Base-by-base conservation (phyloP, 2,113 vertebrate species). In the Pachycephala philippinensis region DNA sequence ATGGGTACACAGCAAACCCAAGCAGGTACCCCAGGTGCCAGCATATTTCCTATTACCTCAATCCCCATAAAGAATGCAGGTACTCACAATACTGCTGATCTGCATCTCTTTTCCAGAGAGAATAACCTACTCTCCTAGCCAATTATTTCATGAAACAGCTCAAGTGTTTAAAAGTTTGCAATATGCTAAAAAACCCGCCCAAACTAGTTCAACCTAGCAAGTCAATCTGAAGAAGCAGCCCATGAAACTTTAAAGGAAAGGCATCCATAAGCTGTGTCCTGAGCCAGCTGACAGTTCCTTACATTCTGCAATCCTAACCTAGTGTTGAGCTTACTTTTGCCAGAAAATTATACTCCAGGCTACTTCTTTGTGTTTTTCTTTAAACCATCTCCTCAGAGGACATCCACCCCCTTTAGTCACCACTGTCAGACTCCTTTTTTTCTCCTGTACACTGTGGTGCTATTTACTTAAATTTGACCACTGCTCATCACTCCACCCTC, bases 1-100 rank as follows among this genome's bases (percentile, higher is more conserved):
- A 5, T 0, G 1, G 18, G 30, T 27, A 79, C 8, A 61, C 9
- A 26, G 47, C 22, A 50, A 22, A 40, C n/a, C 24, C 42, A 40
- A 76, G 31, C 15, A 42, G 19, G 23, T 1, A 12, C 9, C 12
- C 49, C 71, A 37, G 6, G 10, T 13, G 6, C 6, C 35, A 78
- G 20, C 3, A 0, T 9, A 40, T 54, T 50, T 81, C 24, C 53
- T 40, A 9, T 9, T 26, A 30, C 44, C 71, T 74, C 80, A 65
- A 20, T 6, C 20, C 40, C 50, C 14, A 2, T 4, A 24, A 45
- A 0, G 2, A 84, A 53, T 4, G 7, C 59, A 91, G 28, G 24
- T 21, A n/a, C 37, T 42, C 21, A 13, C 13, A 21, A 21, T 0
- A 1, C 28, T 42, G 20, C 17, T 3, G 0, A 22, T 16, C 40